Conservation (phyloP, 2,797 vertebrate genomes). For the Anguilla pacifica region DNA sequence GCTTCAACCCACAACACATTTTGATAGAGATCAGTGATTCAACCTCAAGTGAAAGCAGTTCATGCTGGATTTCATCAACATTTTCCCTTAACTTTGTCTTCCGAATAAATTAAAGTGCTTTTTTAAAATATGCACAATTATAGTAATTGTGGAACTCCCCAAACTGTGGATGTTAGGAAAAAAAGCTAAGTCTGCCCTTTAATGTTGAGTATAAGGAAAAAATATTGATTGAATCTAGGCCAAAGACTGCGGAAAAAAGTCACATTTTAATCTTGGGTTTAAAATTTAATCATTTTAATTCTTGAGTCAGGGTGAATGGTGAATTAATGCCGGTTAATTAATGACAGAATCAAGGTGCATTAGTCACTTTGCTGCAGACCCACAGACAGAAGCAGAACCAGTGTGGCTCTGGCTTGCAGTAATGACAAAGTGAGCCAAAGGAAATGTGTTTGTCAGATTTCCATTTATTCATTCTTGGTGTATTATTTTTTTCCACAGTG, state of each 20-base stretch:
- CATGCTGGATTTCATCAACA: not conserved
- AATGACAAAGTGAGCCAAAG: not conserved
- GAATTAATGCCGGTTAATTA: not conserved
- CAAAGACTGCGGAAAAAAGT: not conserved
- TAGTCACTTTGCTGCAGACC: not conserved
- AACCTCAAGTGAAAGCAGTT: not conserved
- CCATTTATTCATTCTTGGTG: not conserved
- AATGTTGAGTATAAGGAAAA: not conserved
- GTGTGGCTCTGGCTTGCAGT: not conserved
- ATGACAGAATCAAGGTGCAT: not conserved
- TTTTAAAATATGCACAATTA: too few species aligned
- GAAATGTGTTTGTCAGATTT: not conserved
- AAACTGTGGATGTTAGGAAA: not conserved
- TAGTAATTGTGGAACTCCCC: too few species aligned
- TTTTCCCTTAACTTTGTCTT: not conserved
- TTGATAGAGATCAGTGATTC: not conserved
- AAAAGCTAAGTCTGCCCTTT: not conserved
- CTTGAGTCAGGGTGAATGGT: not conserved
- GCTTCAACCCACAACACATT: not conserved
- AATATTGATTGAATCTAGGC: not conserved
- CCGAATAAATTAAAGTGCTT: not conserved
- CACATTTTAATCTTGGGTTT: too few species aligned
- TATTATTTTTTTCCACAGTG: not conserved
- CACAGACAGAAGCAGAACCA: not conserved
- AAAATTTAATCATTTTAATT: not conserved